Evolutionary conservation across 2,113 vertebrate genomes (phyloP).

Genomic region (Columba livia): DNA sequence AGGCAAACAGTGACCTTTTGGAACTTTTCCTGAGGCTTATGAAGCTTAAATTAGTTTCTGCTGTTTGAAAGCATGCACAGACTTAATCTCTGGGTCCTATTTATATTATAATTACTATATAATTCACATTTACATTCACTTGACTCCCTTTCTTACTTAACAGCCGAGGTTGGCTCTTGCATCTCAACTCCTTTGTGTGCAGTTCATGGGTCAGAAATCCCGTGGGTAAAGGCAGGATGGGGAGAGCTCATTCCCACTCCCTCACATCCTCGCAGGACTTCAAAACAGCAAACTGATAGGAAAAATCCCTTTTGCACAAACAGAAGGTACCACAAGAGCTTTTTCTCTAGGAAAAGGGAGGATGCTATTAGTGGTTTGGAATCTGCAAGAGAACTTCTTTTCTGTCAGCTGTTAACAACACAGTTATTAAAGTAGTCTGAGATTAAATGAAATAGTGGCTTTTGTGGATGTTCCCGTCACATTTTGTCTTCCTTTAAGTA

Average conservation of each 20-base stretch:
- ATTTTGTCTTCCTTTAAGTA: neutral
- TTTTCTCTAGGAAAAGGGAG: neutral
- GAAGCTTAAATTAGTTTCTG: constrained; percentile 27
- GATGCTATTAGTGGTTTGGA: neutral
- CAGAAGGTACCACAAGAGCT: neutral
- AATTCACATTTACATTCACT: constrained; percentile 48
- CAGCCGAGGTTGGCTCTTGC: neutral
- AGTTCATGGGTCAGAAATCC: constrained; percentile 19
- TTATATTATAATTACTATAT: constrained; percentile 41
- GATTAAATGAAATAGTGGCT: constrained; percentile 28
- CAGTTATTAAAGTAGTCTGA: neutral
- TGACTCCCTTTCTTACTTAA: constrained; percentile 11
- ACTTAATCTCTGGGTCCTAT: constrained; percentile 25
- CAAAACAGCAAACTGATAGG: neutral
- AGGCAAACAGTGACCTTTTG: constrained; percentile 48
- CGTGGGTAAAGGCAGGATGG: neutral
- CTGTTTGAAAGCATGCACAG: constrained; percentile 20
- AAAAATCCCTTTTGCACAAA: neutral
- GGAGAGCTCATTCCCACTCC: neutral
- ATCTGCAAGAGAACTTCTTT: constrained; percentile 1
- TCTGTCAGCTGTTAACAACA: neutral
- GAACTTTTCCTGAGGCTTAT: constrained; percentile 41
- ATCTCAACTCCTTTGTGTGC: neutral
- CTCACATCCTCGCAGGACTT: neutral
- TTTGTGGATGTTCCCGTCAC: neutral